These are phyloP conservation scores for Schrankia costaestrigalis DNA, from an alignment of 2,888 invertebrate genomes.

Conservation along the genomic window DNA sequence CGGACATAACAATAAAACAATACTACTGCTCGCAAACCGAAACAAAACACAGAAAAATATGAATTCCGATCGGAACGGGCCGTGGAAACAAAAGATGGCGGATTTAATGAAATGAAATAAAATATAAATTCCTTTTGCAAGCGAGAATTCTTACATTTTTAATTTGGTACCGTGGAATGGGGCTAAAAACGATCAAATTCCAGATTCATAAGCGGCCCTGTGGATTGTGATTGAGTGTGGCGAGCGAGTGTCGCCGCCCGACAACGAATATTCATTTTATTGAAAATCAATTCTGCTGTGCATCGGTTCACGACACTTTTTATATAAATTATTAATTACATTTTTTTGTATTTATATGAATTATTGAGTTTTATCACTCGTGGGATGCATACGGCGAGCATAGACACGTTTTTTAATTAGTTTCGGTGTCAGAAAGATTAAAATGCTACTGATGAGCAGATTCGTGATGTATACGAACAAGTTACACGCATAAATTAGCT, in stretches of 20 bases:
- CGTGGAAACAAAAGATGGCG: conserved; percentile 79
- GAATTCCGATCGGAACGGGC: conserved; percentile 76
- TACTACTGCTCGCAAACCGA: conserved; percentile 68
- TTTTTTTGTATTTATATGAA: conserved; percentile 34
- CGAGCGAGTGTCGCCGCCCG: conserved; percentile 28
- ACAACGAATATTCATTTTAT: conserved; percentile 51
- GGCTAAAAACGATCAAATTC: conserved; percentile 73
- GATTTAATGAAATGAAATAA: conserved; percentile 80
- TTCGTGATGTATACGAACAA: conserved; percentile 28
- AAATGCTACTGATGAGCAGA: conserved; percentile 29
- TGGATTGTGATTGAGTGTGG: conserved; percentile 39
- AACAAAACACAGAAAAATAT: conserved; percentile 81
- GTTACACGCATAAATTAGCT: conserved; percentile 26
- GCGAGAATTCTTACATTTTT: conserved; percentile 80
- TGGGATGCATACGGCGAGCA: conserved; percentile 17
- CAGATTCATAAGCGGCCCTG: conserved; percentile 61
- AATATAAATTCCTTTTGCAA: conserved; percentile 78
- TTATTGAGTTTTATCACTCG: conserved; percentile 33
- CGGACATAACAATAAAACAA: conserved; percentile 75
- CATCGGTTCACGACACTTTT: conserved; percentile 22
- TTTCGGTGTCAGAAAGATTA: conserved; percentile 34
- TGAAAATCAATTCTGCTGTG: conserved; percentile 40
- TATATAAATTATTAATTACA: conserved; percentile 34
- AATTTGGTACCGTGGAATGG: conserved; percentile 72
- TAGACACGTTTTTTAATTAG: conserved; percentile 31